Evolutionary conservation across 92 coral and sea anemone genomes (phyloP).

Genomic region (Zoanthus solanderi): DNA sequence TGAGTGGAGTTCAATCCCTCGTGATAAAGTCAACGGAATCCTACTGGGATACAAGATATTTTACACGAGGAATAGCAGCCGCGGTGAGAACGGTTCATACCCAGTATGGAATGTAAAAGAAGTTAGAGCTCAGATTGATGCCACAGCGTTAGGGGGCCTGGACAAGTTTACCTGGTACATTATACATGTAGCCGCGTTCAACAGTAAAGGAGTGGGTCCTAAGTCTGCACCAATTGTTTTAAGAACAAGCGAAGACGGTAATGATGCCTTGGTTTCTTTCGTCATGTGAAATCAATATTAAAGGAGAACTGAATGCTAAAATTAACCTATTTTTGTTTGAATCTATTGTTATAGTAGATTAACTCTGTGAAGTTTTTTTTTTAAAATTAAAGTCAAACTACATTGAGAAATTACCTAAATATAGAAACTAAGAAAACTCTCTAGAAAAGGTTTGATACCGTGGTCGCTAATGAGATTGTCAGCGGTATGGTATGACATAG

Average conservation of each 20-base stretch:
- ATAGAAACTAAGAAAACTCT: too few relatives aligned
- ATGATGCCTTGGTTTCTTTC: not conserved
- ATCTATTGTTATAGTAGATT: too few relatives aligned
- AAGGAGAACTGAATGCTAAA: too few relatives aligned
- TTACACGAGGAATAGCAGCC: slow-evolving; percentile 22
- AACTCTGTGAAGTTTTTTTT: too few relatives aligned
- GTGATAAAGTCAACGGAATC: slow-evolving; percentile 72
- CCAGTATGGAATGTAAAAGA: slow-evolving; percentile 13
- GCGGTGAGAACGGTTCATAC: not conserved
- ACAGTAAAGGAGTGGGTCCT: slow-evolving; percentile 93
- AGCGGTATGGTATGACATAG: too few relatives aligned
- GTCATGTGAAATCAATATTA: not conserved
- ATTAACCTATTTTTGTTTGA: too few relatives aligned
- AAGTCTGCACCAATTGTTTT: slow-evolving; percentile 57
- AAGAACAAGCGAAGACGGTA: slow-evolving; percentile 94
- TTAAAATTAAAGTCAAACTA: too few relatives aligned
- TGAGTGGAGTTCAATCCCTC: slow-evolving; percentile 80
- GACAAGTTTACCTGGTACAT: slow-evolving; percentile 79
- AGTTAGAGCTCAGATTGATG: slow-evolving; percentile 59
- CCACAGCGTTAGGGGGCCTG: slow-evolving; percentile 62
- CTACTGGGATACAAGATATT: slow-evolving; percentile 53
- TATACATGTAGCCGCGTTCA: slow-evolving; percentile 80
- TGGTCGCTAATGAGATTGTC: too few relatives aligned
- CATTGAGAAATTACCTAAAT: too few relatives aligned
- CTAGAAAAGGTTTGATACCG: too few relatives aligned